phyloP scores from a whole-genome alignment of 2,888 invertebrate species.

The Aphrophora alni region DNA sequence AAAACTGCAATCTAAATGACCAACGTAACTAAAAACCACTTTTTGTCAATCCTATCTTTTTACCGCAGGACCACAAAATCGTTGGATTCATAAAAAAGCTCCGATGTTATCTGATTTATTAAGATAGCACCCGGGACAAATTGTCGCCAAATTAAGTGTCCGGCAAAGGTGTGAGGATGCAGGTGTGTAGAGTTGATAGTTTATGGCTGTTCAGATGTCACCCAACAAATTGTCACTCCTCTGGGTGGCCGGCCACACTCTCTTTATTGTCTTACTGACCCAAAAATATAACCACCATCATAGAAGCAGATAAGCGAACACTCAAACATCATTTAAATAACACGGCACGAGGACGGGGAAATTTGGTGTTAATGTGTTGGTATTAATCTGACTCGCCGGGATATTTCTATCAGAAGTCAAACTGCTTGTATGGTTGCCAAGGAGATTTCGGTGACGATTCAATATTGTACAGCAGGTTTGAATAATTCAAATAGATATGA shows the following conservation, averaged over 20 bases:
- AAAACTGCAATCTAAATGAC: not conserved
- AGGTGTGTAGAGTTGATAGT: constrained; percentile 9
- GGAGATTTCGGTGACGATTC: not conserved
- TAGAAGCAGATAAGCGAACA: not conserved
- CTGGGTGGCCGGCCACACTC: constrained; percentile 26
- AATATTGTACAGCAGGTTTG: not conserved
- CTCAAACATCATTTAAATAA: not conserved
- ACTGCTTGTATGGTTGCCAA: not conserved
- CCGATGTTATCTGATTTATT: not conserved
- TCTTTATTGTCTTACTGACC: constrained; percentile 38
- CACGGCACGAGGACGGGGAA: not conserved
- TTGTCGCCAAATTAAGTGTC: not conserved
- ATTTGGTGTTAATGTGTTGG: constrained; percentile 5
- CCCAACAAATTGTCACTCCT: constrained; percentile 25
- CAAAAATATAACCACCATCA: constrained; percentile 24
- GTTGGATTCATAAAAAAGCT: too few relatives aligned
- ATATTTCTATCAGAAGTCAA: not conserved
- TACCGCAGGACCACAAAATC: too few relatives aligned
- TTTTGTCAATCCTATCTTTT: too few relatives aligned
- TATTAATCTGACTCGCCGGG: not conserved
- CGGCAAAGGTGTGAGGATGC: not conserved
- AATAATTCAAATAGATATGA: not conserved
- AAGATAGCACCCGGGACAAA: not conserved
- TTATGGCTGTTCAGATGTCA: constrained; percentile 18
- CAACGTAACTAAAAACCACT: not conserved